Evolutionary conservation across 2,113 vertebrate genomes (phyloP).

Genomic region (Bufo bufo): DNA sequence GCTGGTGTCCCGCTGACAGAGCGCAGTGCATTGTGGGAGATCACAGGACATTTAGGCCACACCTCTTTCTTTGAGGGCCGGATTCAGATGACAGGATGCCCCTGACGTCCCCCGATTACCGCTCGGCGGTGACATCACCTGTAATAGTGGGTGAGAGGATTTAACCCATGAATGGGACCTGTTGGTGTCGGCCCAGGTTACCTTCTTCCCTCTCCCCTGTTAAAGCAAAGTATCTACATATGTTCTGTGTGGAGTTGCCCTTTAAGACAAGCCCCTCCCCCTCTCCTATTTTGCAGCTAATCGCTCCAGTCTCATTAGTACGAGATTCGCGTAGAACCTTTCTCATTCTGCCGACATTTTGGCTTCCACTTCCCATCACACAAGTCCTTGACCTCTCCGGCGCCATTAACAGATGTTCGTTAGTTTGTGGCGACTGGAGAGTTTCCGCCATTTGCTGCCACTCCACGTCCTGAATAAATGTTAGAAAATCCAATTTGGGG

Average conservation of each 20-base stretch:
- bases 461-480: conserved; percentile 32
- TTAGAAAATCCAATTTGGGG: conserved; percentile 31
- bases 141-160: no score
- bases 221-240: no score
- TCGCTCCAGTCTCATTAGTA: neutral
- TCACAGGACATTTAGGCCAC: no score
- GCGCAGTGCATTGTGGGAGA: no score
- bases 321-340: neutral
- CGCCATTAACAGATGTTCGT: conserved; percentile 34
- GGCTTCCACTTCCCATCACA: neutral
- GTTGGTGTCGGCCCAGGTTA: no score
- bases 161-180: no score
- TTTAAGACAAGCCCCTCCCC: neutral
- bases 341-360: conserved; percentile 8
- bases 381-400: conserved; percentile 41
- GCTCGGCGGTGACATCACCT: no score
- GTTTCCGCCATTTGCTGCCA: conserved; percentile 27
- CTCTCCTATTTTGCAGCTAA: neutral
- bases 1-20: no score
- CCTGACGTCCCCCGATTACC: no score
- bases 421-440: conserved; percentile 29
- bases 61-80: no score
- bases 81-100: no score
- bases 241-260: neutral
- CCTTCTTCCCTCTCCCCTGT: no score